Evolutionary conservation across 2,888 invertebrate species (phyloP), one percentile per base, ranked within the genome.

Genomic region (Romanomermis culicivorax): DNA sequence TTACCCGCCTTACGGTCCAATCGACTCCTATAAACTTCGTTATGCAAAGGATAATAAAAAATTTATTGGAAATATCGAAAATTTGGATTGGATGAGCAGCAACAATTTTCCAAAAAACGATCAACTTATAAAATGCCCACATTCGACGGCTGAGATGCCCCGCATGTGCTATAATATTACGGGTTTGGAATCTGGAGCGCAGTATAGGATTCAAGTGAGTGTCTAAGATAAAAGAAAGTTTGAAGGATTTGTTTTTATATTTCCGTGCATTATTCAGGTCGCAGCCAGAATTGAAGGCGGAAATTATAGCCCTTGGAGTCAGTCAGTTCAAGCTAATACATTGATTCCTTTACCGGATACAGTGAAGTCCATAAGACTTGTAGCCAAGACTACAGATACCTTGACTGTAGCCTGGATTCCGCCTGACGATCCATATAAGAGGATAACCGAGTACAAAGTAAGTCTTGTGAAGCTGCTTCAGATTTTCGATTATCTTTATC

Each of bases 1-100:
- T 17, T 68, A 68, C 55, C 68, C 68, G 29, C 68, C 68, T 42
- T 67, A 66, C 57, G 68, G 68, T 14, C 68, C 67, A 7, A 64
- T 67, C 55, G 66, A 66, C 52, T 58, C 60, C 25, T 67, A 65
- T 61, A 65, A 66, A 60, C 58, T 67, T 24, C 60, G 63, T 25
- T 64, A 65, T 52, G 64, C 20, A 4, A 51, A 51, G 23, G 23
- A 51, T n/a, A 3, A 4, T 11, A 45, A 23, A 45, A n/a, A n/a
- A n/a, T n/a, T n/a, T n/a, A 45, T 23, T 11, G 4, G 4, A 23
- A 45, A 23, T 7, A 11, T 23, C 17, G 45, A 45, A 11, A 4
- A 23, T 23, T 23, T 23, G 11, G 27, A 49, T 25, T 49, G 50
- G 50, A 11, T 14, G 20, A 49, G 14, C 7, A 7, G 11, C 17